Percentiles rank a stretch among this genome's conserved stretches.
Conservation (phyloP, 1,140 invertebrate genomes). For the Lysiphlebus fabarum region DNA sequence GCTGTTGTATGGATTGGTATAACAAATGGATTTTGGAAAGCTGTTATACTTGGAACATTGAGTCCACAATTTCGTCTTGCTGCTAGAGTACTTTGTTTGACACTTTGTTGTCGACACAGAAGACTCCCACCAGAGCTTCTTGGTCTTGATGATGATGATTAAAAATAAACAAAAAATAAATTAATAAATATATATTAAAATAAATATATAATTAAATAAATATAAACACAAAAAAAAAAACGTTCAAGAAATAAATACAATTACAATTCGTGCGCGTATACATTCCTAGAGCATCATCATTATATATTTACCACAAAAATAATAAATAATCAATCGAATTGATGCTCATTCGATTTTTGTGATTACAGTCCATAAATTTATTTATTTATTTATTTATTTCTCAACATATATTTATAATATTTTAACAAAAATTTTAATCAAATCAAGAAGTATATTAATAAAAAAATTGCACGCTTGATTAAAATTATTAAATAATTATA, state of each 20-base stretch:
- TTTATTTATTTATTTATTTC: too few species aligned
- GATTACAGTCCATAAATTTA: too few species aligned
- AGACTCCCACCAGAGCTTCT: slow-evolving; percentile 77
- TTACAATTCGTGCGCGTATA: slow-evolving; percentile 29
- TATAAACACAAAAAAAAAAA: slow-evolving; percentile 22
- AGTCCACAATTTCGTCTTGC: slow-evolving; percentile 88
- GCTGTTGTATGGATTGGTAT: slow-evolving; percentile 90
- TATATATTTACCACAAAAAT: slow-evolving; percentile 29
- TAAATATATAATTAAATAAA: neutral
- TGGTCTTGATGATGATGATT: slow-evolving; percentile 79
- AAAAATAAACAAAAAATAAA: slow-evolving; percentile 32
- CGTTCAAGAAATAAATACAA: slow-evolving; percentile 22
- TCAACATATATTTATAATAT: too few species aligned
- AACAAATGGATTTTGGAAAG: slow-evolving; percentile 92
- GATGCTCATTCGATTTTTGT: neutral
- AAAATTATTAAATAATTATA: too few species aligned
- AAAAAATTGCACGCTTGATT: too few species aligned
- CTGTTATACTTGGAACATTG: slow-evolving; percentile 80
- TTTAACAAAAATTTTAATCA: too few species aligned
- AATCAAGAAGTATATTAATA: too few species aligned
- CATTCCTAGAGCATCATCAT: slow-evolving; percentile 46
- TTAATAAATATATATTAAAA: slow-evolving; percentile 12
- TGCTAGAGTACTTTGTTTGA: slow-evolving; percentile 80
- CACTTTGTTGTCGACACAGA: slow-evolving; percentile 79
- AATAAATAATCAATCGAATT: slow-evolving; percentile 5